phyloP scores from a whole-genome alignment of 2,797 vertebrate genomes.

The Dicrostonyx torquatus region DNA sequence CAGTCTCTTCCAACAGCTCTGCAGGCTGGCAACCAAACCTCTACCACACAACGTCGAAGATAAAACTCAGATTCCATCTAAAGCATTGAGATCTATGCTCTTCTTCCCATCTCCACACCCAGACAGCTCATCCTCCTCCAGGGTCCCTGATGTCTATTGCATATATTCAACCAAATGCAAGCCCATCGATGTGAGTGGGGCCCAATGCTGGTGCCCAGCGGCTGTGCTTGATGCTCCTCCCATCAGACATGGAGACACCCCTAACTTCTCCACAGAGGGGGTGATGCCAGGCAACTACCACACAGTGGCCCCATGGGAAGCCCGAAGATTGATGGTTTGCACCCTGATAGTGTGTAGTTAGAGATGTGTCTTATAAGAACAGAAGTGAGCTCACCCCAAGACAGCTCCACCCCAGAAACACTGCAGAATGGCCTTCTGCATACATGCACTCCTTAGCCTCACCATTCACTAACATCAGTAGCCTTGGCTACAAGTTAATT shows the following conservation, averaged over 20 bases:
- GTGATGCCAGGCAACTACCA: not conserved
- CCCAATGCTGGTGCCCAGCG: not conserved
- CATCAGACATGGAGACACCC: not conserved
- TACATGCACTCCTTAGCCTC: not conserved
- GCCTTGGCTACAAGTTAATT: not conserved
- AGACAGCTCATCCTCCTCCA: no score
- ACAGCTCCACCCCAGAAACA: constrained; percentile 12
- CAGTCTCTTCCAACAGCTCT: not conserved
- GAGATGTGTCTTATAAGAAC: not conserved
- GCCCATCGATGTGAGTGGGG: no score
- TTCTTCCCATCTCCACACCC: not conserved
- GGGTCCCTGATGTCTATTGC: no score
- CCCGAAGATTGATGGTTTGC: not conserved
- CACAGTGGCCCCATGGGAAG: not conserved
- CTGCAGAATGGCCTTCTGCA: not conserved
- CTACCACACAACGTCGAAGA: not conserved
- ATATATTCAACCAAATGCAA: not conserved
- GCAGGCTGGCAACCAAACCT: not conserved
- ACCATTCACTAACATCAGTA: not conserved
- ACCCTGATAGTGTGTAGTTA: not conserved
- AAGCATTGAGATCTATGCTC: not conserved
- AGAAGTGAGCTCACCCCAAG: not conserved
- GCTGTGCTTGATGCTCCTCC: not conserved
- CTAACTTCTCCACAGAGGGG: not conserved
- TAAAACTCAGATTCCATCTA: not conserved